These are phyloP conservation scores for Panorpa germanica DNA, from an alignment of 2,888 invertebrate species.

Conservation along the genomic window DNA sequence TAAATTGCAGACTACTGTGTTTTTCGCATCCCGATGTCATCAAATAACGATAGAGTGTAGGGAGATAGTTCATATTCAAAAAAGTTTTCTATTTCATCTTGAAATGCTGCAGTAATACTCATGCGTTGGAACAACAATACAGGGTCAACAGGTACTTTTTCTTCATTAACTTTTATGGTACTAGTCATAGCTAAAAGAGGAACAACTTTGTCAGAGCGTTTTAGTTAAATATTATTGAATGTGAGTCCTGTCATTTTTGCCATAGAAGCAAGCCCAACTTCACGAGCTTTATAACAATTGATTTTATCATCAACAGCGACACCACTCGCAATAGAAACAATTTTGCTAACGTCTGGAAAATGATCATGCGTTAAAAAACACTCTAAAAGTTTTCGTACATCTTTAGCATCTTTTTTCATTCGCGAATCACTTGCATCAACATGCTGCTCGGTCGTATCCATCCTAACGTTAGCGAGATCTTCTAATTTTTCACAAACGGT, in stretches of 20 bases:
- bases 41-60: too few relatives aligned
- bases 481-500: slow-evolving; percentile 17
- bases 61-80: too few relatives aligned
- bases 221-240: too few relatives aligned
- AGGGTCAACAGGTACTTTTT: too few relatives aligned
- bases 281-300: slow-evolving; percentile 14
- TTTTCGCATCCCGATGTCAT: too few relatives aligned
- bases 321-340: slow-evolving; percentile 12
- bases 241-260: slow-evolving; percentile 17
- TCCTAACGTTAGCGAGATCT: slow-evolving; percentile 16
- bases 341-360: slow-evolving; percentile 13
- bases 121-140: too few relatives aligned
- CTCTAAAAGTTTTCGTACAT: slow-evolving; percentile 16
- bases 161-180: too few relatives aligned
- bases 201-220: too few relatives aligned
- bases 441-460: slow-evolving; percentile 19
- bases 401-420: slow-evolving; percentile 16
- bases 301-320: slow-evolving; percentile 13
- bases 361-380: slow-evolving; percentile 18
- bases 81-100: too few relatives aligned
- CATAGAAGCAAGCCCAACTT: slow-evolving; percentile 16
- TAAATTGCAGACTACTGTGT: too few relatives aligned
- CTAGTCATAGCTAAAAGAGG: too few relatives aligned
- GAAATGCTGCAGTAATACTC: too few relatives aligned
- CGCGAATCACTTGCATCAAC: slow-evolving; percentile 20